These are phyloP conservation scores for Procambarus virginalis DNA, from an alignment of 1,140 invertebrate genomes.

Conservation along the genomic window DNA sequence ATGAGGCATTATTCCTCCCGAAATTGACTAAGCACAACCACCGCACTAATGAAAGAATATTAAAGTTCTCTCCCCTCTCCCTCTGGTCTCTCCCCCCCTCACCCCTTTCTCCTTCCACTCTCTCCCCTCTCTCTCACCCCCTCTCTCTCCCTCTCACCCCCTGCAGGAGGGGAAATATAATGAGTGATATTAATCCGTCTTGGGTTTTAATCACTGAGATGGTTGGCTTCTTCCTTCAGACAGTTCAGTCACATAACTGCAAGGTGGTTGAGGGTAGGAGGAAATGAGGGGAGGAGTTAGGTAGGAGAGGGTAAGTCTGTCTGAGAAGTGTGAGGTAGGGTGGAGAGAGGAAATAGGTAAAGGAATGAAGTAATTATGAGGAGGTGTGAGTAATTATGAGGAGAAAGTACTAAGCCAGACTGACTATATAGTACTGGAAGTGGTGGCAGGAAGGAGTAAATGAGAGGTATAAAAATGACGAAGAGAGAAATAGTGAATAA, in stretches of 20 bases:
- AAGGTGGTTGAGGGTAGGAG: too few relatives aligned
- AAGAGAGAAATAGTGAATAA: too few relatives aligned
- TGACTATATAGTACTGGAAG: too few relatives aligned
- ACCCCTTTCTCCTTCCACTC: background rate
- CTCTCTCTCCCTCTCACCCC: background rate
- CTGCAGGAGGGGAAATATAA: background rate
- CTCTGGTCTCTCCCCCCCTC: background rate
- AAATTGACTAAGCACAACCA: slow-evolving; percentile 16
- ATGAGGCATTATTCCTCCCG: background rate
- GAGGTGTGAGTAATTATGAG: too few relatives aligned
- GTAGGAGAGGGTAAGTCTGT: background rate
- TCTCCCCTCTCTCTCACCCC: background rate
- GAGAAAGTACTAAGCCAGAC: too few relatives aligned
- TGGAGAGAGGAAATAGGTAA: background rate
- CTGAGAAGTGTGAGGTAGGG: background rate
- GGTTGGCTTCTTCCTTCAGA: background rate
- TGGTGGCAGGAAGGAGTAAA: too few relatives aligned
- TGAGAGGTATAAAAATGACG: too few relatives aligned
- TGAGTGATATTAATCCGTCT: background rate
- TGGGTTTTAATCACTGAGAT: background rate
- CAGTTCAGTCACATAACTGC: background rate
- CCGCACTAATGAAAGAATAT: slow-evolving; percentile 13
- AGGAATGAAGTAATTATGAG: background rate
- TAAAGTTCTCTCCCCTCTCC: slow-evolving; percentile 2
- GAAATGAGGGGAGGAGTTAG: background rate